Evolutionary conservation across 2,113 vertebrate species (phyloP), one percentile per base, ranked within the genome.

Genomic region (Ophthalmolycus amberensis): DNA sequence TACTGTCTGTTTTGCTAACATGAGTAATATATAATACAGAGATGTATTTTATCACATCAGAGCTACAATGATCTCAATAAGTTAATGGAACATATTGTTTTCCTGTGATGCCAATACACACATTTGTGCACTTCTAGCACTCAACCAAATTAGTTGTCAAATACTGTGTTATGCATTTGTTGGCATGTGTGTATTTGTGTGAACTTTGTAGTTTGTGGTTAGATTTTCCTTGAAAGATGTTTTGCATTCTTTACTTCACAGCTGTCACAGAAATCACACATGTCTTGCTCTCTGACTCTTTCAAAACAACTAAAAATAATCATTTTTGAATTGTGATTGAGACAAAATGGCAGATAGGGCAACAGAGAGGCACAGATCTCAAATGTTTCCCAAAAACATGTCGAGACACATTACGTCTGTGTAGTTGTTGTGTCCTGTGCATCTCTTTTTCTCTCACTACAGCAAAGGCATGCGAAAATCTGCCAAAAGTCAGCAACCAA

Each of bases 401-500:
- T 25, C 9, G 29, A 27, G 72, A 11, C 3, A 25, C 1, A 25
- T 56, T 25, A 18, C 10, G 6, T 46, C 22, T 11, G 6, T 62
- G n/a, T 40, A 7, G 44, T 66, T 3, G 10, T 25, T 11, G 25
- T 4, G 4, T 18, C 5, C 11, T 84, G 1, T 52, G 7, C 2
- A n/a, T 58, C 2, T 50, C 25, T 42, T 60, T 40, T 25, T 18
- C n/a, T 62, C 59, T 78, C 37, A 11, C 83, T 86, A 48, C 90
- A 99, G 98, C 97, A 96, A 88, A 99, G 97, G 27, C 98, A 99
- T 90, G 75, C 85, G 32, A 95, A 96, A 34, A 97, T 99, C 94
- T 99, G 98, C 92, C 97, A 99, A 91, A 99, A 98, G 96, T 74
- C 96, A 32, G 85, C 94, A 42, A 37, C 85, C 75, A 99, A 97